Evolutionary conservation across 23 tunicate genomes (phyloP), one percentile per base, ranked within the genome.

Genomic region (Phallusia fumigata): DNA sequence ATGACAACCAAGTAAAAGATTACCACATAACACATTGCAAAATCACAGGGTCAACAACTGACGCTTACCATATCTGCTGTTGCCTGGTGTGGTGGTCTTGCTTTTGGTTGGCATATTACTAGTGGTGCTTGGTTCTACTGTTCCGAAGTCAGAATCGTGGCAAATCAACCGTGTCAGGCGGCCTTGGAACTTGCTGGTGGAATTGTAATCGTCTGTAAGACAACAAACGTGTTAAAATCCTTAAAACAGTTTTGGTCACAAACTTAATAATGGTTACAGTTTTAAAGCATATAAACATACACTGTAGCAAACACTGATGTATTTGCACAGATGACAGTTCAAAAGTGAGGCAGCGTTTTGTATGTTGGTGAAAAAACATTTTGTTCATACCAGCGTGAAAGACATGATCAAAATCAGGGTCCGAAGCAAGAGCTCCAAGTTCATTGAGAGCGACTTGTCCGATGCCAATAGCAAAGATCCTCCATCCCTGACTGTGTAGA

Each of bases 401-500:
- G 0, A 95, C 84, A 73, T 89, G 98, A 40, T 95, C 95, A 34
- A 40, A 75, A 45, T 83, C 87, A 30, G 98, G 98, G 31, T 87
- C 74, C 5, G 98, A 95, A 0, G 98, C 95, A 3, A 95, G 74
- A 45, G 79, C 76, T 13, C 82, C 84, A 50, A 95, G 91, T 83
- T 95, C 98, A 0, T 82, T 45, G 18, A 86, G 34, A 1, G 76
- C 78, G 19, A 90, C 95, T 50, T 95, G 81, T 11, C 91, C 98
- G 13, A 95, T 81, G 36, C 98, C 98, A 21, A 95, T 89, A 8
- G 98, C 98, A 77, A 95, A 95, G n/a, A 95, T 86, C 26, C 95
- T 64, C 91, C 93, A 90, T 28, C 95, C 95, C 19, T 65, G 36
- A 31, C 74, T 76, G 34, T 87, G 92, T 28, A 95, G 80, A 8